A percentile compares a stretch with the other conserved stretches of the same genome.
phyloP scores from a whole-genome alignment of 1,140 invertebrate species.

The Atopsyche davidsoni region DNA sequence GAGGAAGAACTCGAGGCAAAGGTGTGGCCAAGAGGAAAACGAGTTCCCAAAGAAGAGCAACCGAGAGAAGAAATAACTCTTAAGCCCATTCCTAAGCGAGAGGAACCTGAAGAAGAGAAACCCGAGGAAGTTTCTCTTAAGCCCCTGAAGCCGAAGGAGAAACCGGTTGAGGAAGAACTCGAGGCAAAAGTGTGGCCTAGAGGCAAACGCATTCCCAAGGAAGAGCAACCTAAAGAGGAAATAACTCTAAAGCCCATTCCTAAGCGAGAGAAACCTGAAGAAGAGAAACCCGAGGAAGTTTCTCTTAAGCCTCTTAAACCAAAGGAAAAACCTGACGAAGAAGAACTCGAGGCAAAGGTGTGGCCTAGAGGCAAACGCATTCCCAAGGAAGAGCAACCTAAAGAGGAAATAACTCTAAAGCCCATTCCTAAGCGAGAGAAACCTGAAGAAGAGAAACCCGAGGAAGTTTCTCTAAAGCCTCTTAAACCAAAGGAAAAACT shows the following conservation, averaged over 20 bases:
- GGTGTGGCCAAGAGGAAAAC: slow-evolving; percentile 40
- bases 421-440: slow-evolving; percentile 35
- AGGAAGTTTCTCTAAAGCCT: slow-evolving; percentile 29
- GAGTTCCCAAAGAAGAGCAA: slow-evolving; percentile 35
- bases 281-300: slow-evolving; percentile 31
- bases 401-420: slow-evolving; percentile 39
- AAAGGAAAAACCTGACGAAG: slow-evolving; percentile 37
- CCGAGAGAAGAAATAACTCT: slow-evolving; percentile 35
- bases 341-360: slow-evolving; percentile 34
- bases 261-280: slow-evolving; percentile 32
- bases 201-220: slow-evolving; percentile 35
- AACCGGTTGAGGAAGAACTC: slow-evolving; percentile 24
- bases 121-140: slow-evolving; percentile 32
- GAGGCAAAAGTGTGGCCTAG: slow-evolving; percentile 31
- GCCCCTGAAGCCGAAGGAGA: slow-evolving; percentile 23
- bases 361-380: slow-evolving; percentile 39
- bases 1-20: slow-evolving; percentile 26
- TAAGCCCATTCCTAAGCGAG: slow-evolving; percentile 36
- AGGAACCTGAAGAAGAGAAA: slow-evolving; percentile 31
- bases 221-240: slow-evolving; percentile 40
- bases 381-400: slow-evolving; percentile 35
- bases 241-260: slow-evolving; percentile 40
- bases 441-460: slow-evolving; percentile 31
- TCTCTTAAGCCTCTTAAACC: slow-evolving; percentile 3
- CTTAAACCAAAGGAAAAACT: slow-evolving; percentile 33